Conservation (phyloP, 2,888 invertebrate species). For the Ochropacha duplaris region DNA sequence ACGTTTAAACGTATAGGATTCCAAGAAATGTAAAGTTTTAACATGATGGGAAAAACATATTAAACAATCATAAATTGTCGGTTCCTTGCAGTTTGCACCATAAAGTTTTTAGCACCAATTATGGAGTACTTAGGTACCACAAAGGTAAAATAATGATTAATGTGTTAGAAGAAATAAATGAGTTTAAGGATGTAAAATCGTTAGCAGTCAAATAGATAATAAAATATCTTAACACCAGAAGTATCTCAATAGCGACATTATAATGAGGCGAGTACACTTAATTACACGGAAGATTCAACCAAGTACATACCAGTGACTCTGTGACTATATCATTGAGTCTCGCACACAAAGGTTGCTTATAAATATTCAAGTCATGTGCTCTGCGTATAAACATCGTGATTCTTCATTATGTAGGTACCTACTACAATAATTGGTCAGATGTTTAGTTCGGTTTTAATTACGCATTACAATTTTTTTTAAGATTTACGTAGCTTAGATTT, state of each 20-base stretch:
- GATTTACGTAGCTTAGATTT: too few species aligned
- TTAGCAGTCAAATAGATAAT: background rate
- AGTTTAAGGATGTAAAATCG: too few species aligned
- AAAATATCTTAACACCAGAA: background rate
- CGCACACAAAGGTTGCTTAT: constrained; percentile 34
- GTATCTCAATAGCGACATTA: constrained; percentile 5
- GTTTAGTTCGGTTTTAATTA: constrained; percentile 43
- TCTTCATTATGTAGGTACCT: constrained; percentile 30
- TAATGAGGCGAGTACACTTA: constrained; percentile 28
- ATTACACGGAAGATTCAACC: constrained; percentile 45
- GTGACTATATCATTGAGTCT: constrained; percentile 36
- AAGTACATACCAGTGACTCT: constrained; percentile 18
- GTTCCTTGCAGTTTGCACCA: too few species aligned
- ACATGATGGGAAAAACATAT: too few species aligned
- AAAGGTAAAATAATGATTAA: too few species aligned
- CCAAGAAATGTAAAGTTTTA: too few species aligned
- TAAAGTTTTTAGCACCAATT: too few species aligned
- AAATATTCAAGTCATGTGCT: constrained; percentile 27
- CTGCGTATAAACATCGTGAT: constrained; percentile 34
- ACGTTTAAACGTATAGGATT: too few species aligned
- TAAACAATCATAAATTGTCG: too few species aligned
- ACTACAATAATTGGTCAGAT: constrained; percentile 43
- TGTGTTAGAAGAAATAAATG: too few species aligned
- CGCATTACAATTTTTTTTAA: constrained; percentile 28
- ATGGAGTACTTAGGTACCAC: too few species aligned